Percentiles rank a stretch among this genome's conserved stretches.
Evolutionary conservation across 2,888 invertebrate species (phyloP).

Genomic region (Plebejus melissa): DNA sequence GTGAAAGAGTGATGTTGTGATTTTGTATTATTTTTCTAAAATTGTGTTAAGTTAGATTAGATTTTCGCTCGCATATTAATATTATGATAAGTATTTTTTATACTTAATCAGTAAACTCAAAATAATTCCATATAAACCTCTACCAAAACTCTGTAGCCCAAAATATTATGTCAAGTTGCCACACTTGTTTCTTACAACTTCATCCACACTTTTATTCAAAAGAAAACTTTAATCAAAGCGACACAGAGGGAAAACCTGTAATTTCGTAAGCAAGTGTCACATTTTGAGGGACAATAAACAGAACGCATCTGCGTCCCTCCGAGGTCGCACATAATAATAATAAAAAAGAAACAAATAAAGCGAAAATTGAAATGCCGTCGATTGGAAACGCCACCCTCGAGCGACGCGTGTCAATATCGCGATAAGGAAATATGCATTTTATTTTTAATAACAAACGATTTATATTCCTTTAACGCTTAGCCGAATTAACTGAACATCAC

Average conservation of each 20-base stretch:
- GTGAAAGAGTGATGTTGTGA: too few relatives aligned
- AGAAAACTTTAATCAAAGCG: slow-evolving; percentile 14
- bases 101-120: neutral
- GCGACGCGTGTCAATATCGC: slow-evolving; percentile 47
- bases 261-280: slow-evolving; percentile 35
- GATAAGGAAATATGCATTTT: slow-evolving; percentile 39
- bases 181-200: neutral
- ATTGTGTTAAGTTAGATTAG: too few relatives aligned
- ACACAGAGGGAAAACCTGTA: slow-evolving; percentile 26
- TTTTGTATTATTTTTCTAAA: too few relatives aligned
- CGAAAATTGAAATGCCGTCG: slow-evolving; percentile 56
- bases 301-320: slow-evolving; percentile 57
- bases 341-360: slow-evolving; percentile 53
- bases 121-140: neutral
- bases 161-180: neutral
- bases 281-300: slow-evolving; percentile 49
- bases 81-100: too few relatives aligned
- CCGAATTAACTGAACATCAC: slow-evolving; percentile 32
- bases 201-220: neutral
- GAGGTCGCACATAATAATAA: slow-evolving; percentile 59
- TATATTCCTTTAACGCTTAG: slow-evolving; percentile 28
- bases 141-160: neutral
- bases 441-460: slow-evolving; percentile 31
- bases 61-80: too few relatives aligned
- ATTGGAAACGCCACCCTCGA: slow-evolving; percentile 52